Evolutionary conservation across 2,797 vertebrate genomes (phyloP).

Genomic region (Scyliorhinus canicula): DNA sequence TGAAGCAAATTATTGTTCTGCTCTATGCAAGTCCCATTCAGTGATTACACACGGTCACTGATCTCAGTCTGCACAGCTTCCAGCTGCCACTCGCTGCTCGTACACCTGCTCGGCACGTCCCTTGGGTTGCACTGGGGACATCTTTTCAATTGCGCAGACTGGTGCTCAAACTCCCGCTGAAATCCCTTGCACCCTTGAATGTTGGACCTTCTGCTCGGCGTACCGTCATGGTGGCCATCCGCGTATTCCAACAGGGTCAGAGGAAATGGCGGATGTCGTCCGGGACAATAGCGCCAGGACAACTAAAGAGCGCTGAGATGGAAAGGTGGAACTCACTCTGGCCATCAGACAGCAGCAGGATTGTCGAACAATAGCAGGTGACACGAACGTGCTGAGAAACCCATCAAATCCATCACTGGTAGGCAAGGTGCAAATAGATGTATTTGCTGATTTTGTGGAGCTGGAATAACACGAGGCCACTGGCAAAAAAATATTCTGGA

Average conservation of each 20-base stretch:
- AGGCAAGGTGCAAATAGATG: not conserved
- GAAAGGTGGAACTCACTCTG: not conserved
- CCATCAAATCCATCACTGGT: not conserved
- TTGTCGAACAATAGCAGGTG: not conserved
- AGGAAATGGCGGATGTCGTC: not conserved
- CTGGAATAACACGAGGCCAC: not conserved
- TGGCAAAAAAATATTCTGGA: not conserved
- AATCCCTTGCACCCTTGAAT: not conserved
- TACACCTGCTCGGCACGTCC: not conserved
- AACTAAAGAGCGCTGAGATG: not conserved
- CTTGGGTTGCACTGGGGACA: too few relatives aligned
- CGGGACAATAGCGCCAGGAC: not conserved
- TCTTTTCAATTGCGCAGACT: not conserved
- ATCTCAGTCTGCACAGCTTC: not conserved
- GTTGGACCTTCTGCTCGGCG: not conserved
- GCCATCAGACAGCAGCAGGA: not conserved
- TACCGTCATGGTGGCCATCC: not conserved
- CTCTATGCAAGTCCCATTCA: not conserved
- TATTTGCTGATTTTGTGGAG: not conserved
- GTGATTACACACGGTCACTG: not conserved
- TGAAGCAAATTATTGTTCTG: conserved; percentile 12
- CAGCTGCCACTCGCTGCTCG: not conserved
- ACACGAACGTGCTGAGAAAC: not conserved
- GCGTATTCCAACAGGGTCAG: not conserved
- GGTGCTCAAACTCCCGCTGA: not conserved